phyloP scores from a whole-genome alignment of 1,140 invertebrate species.

The Caenorhabditis tropicalis region DNA sequence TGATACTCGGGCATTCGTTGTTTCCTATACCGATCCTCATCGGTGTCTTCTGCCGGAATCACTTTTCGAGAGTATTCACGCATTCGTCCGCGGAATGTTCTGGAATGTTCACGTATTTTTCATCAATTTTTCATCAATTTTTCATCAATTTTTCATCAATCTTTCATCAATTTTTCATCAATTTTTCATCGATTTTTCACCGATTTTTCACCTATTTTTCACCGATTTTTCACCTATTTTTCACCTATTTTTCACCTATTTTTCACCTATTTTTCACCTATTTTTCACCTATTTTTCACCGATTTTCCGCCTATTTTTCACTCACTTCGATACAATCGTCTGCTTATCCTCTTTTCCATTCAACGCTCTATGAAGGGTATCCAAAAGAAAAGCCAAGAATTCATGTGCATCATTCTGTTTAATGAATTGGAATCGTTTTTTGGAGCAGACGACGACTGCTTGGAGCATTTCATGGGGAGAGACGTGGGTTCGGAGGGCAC shows the following conservation, averaged over 20 bases:
- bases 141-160: neutral
- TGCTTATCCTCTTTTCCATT: conserved; percentile 81
- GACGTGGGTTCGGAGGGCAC: conserved; percentile 98
- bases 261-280: neutral
- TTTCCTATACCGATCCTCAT: conserved; percentile 83
- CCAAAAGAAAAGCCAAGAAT: conserved; percentile 94
- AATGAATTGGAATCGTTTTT: conserved; percentile 97
- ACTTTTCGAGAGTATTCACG: conserved; percentile 91
- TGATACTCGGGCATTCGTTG: conserved; percentile 85
- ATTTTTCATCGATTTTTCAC: neutral
- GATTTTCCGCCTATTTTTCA: neutral
- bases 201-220: neutral
- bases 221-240: conserved; percentile 73
- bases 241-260: neutral
- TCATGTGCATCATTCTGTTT: conserved; percentile 91
- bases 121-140: neutral
- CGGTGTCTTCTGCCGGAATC: conserved; percentile 85
- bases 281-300: neutral
- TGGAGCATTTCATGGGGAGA: conserved; percentile 99
- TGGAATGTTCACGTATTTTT: neutral
- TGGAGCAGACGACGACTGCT: conserved; percentile 95
- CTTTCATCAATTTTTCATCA: neutral
- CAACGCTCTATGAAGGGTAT: conserved; percentile 87
- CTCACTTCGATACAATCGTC: conserved; percentile 85
- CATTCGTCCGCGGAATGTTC: conserved; percentile 91